These are phyloP conservation scores for Choreutis nemorana DNA, from an alignment of 2,888 invertebrate species.

Conservation along the genomic window DNA sequence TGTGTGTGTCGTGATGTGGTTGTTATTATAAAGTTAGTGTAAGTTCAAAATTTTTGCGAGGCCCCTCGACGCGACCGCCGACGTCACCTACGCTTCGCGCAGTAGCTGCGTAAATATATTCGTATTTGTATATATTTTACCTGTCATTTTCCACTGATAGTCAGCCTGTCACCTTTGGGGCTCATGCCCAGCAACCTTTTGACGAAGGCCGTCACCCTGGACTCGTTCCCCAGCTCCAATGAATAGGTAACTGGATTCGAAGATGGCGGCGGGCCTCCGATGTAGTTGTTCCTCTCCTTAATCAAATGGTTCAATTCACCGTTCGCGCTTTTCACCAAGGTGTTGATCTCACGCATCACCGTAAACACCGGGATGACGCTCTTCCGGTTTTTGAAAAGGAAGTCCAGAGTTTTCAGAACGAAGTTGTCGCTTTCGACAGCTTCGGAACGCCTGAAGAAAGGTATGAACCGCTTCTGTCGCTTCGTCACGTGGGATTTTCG, in stretches of 20 bases:
- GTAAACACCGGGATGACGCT: slow-evolving; percentile 33
- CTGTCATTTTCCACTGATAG: slow-evolving; percentile 20
- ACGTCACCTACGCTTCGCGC: too few relatives aligned
- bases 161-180: slow-evolving; percentile 28
- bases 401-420: slow-evolving; percentile 29
- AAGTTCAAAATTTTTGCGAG: too few relatives aligned
- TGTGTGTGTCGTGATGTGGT: too few relatives aligned
- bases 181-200: slow-evolving; percentile 31
- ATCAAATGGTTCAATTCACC: slow-evolving; percentile 33
- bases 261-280: slow-evolving; percentile 24
- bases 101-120: slow-evolving; percentile 7
- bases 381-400: slow-evolving; percentile 27
- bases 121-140: slow-evolving; percentile 3
- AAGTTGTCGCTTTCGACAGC: slow-evolving; percentile 25
- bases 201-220: slow-evolving; percentile 23
- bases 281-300: slow-evolving; percentile 35
- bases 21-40: too few relatives aligned
- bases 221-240: slow-evolving; percentile 31
- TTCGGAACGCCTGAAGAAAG: slow-evolving; percentile 20
- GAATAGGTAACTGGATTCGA: slow-evolving; percentile 22
- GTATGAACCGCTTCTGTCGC: slow-evolving; percentile 32
- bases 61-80: too few relatives aligned
- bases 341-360: slow-evolving; percentile 39
- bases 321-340: slow-evolving; percentile 32
- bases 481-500: slow-evolving; percentile 11